Evolutionary conservation across 2,888 invertebrate species (phyloP).

Genomic region (Bruchidius siliquastri): DNA sequence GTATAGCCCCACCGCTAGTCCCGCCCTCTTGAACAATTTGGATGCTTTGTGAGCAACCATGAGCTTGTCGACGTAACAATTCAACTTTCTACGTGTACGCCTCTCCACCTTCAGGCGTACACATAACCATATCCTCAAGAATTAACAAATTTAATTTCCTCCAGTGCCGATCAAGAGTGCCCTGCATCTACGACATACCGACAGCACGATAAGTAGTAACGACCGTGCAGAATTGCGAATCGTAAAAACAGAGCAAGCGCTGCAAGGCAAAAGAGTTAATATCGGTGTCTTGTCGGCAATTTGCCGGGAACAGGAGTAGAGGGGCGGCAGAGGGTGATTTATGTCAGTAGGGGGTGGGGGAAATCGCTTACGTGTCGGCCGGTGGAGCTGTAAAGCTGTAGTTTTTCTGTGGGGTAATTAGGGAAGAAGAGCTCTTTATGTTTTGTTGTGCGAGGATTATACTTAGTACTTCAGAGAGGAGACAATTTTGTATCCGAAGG

Average conservation of each 20-base stretch:
- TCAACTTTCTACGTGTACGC: no score
- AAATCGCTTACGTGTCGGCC: not conserved
- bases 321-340: not conserved
- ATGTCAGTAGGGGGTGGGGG: not conserved
- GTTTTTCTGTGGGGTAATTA: not conserved
- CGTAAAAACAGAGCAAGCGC: constrained; percentile 20
- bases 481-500: no score
- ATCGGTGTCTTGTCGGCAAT: constrained; percentile 41
- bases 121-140: not conserved
- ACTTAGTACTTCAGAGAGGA: not conserved
- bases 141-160: not conserved
- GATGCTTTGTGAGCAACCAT: no score
- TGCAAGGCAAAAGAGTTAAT: constrained; percentile 31
- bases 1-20: no score
- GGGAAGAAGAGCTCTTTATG: not conserved
- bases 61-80: no score
- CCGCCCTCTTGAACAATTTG: no score
- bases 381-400: not conserved
- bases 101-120: not conserved
- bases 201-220: not conserved
- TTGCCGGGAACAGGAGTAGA: constrained; percentile 21
- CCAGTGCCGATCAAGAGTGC: not conserved
- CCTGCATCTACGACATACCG: not conserved
- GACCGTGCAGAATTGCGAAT: constrained; percentile 14
- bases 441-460: not conserved